Evolutionary conservation across 2,797 vertebrate genomes (phyloP).

Genomic region (Novumbra hubbsi): DNA sequence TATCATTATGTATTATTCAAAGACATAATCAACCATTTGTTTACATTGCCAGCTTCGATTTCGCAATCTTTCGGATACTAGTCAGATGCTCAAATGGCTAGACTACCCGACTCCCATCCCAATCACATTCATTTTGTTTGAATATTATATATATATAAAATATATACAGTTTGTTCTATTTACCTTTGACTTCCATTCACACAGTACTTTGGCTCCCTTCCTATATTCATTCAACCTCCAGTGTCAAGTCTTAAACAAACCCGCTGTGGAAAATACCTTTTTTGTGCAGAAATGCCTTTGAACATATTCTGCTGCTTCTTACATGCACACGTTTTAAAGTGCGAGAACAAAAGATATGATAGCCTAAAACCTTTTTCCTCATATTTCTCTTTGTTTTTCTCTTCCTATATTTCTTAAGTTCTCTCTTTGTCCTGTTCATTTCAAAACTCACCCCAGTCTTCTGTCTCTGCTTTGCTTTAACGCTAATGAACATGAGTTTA

Average conservation of each 20-base stretch:
- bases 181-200: neutral
- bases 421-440: neutral
- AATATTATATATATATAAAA: too few relatives aligned
- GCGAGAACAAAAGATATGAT: slow-evolving; percentile 48
- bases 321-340: slow-evolving; percentile 57
- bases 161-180: too few relatives aligned
- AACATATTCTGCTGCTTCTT: slow-evolving; percentile 57
- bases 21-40: too few relatives aligned
- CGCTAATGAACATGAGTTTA: slow-evolving; percentile 58
- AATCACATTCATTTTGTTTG: too few relatives aligned
- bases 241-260: slow-evolving; percentile 49
- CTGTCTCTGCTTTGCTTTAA: slow-evolving; percentile 38
- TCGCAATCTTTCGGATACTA: too few relatives aligned
- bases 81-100: too few relatives aligned
- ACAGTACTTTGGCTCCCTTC: slow-evolving; percentile 3
- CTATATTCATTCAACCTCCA: slow-evolving; percentile 15
- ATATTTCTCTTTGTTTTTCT: neutral
- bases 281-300: slow-evolving; percentile 40
- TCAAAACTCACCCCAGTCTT: slow-evolving; percentile 54
- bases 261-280: slow-evolving; percentile 47
- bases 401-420: neutral
- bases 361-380: slow-evolving; percentile 35
- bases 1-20: too few relatives aligned
- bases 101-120: too few relatives aligned
- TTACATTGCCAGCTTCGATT: too few relatives aligned